Evolutionary conservation across 1,140 invertebrate genomes (phyloP), one percentile per base, ranked within the genome.

Genomic region (Danaus melanippus): DNA sequence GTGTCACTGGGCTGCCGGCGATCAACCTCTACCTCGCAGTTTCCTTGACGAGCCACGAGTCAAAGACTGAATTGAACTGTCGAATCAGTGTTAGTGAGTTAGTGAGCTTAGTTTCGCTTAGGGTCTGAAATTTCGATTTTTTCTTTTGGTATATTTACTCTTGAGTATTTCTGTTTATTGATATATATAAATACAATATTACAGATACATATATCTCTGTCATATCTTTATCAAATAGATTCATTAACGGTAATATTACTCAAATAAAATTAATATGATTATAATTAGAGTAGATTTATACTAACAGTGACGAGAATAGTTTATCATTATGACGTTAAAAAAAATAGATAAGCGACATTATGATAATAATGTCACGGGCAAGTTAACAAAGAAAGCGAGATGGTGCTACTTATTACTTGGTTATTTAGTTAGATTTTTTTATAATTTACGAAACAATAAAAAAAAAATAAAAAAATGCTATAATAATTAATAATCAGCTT

Each of bases 1-100:
- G 88, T 90, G 0, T 71, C 87, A 0, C 63, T 84, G 32, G 79
- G 82, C 12, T 88, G 82, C 73, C 70, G 85, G 56, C 76, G 86
- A 56, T 84, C 85, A 1, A 83, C 84, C 1, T 86, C 84, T 9
- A 86, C 81, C 0, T 70, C 81, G 9, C 80, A 84, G 51, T 86
- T 86, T 53, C 80, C 74, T 44, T 58, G 56, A 64, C 42, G 11
- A 51, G 59, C 66, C 43, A 56, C 52, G 48, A 53, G 39, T 45
- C 64, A 71, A 75, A 74, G 66, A 74, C 67, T 78, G 66, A 71
- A 54, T 57, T 41, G 40, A 44, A 62, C 60, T 60, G 45, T 63
- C 57, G 58, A 64, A 64, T 65, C 58, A 55, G 58, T 47, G 46
- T 49, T 47, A 21, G 52, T 45, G 54, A 46, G 48, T 55, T 47